These are phyloP conservation scores for Pachydiplax longipennis DNA, from an alignment of 2,888 invertebrate species.

Conservation along the genomic window DNA sequence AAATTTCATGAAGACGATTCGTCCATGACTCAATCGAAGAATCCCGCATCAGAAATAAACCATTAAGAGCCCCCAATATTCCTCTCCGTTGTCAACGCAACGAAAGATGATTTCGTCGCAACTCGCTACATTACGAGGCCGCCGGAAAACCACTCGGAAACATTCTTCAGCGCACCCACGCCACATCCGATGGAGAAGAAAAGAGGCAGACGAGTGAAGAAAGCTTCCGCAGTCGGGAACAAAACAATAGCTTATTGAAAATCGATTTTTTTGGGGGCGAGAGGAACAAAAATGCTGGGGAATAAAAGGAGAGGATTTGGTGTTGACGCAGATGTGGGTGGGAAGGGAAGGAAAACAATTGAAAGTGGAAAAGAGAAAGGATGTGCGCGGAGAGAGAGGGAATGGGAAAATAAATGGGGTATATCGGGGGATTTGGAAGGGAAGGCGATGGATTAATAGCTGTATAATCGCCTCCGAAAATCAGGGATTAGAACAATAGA, in stretches of 20 bases:
- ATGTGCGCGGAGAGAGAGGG: not conserved
- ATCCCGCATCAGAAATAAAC: no score
- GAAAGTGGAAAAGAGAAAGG: not conserved
- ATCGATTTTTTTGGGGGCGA: not conserved
- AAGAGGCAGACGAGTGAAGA: not conserved
- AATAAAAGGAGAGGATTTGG: not conserved
- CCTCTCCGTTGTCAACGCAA: no score
- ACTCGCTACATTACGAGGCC: no score
- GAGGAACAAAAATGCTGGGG: not conserved
- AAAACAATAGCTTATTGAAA: not conserved
- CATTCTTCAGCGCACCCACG: not conserved
- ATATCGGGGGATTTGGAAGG: not conserved
- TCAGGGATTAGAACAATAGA: no score
- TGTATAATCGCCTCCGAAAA: no score
- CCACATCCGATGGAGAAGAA: not conserved
- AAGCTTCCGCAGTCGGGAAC: not conserved
- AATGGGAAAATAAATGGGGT: not conserved
- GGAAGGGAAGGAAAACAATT: not conserved
- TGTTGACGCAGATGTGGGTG: not conserved
- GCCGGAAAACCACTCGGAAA: no score
- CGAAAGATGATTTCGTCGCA: no score
- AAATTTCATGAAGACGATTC: no score
- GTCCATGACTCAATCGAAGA: no score
- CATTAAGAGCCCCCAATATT: no score
- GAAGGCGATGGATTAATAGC: not conserved